A percentile compares a stretch with the other conserved stretches of the same genome.
phyloP scores from a whole-genome alignment of 1,140 invertebrate genomes.

The Latrodectus geometricus region DNA sequence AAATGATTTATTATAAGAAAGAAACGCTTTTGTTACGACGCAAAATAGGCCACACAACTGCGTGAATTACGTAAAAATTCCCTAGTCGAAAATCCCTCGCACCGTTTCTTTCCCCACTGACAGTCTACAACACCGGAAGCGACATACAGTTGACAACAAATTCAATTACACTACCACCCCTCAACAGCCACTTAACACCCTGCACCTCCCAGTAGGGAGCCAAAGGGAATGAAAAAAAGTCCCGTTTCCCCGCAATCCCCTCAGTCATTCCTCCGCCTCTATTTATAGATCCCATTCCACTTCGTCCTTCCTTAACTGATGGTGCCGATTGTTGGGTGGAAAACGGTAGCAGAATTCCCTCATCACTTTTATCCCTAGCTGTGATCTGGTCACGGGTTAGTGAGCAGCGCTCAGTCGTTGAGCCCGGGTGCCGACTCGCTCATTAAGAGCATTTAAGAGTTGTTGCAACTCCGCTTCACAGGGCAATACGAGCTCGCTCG shows the following conservation, averaged over 20 bases:
- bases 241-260: background rate
- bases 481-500: no score
- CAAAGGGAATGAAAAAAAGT: conserved; percentile 6
- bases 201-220: conserved; percentile 4
- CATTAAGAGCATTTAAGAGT: conserved; percentile 48
- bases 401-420: background rate
- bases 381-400: conserved; percentile 30
- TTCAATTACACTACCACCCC: conserved; percentile 33
- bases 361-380: conserved; percentile 7
- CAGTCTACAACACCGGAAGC: background rate
- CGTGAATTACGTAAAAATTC: background rate
- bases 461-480: background rate
- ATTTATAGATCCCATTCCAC: conserved; percentile 33
- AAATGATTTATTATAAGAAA: no score
- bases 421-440: conserved; percentile 16
- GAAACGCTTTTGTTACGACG: no score
- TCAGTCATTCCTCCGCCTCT: background rate
- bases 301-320: conserved; percentile 19
- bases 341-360: background rate
- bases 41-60: no score
- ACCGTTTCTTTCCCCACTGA: background rate
- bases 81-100: background rate
- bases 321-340: background rate
- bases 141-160: background rate
- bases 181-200: conserved; percentile 50